Evolutionary conservation across 2,888 invertebrate species (phyloP), one percentile per base, ranked within the genome.

Genomic region (Dynastes hyllus): DNA sequence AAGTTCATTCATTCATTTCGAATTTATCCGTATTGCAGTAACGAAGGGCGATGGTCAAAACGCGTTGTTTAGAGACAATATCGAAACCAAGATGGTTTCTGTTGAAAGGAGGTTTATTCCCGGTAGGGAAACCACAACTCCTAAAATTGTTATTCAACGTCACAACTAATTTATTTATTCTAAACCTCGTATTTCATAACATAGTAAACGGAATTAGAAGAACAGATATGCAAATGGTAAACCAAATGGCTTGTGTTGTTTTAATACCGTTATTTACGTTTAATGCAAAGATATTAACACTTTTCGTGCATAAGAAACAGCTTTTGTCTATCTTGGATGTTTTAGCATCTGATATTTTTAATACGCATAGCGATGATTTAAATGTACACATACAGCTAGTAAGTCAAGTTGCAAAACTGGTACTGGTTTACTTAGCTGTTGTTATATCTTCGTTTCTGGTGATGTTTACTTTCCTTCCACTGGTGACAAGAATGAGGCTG

Each of bases 261-360:
- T 16, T 53, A 11, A 53, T 53, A 53, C 53, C 53, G 4, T 9
- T 53, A n/a, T 2, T 53, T 16, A 16, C 16, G 16, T n/a, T 53
- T 6, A 16, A 5, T 16, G 3, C 16, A 6, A 53, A 53, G 16
- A 16, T 53, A 16, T 16, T 53, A n/a, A n/a, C 53, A 53, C 16
- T 53, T 53, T 3, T 16, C 16, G n/a, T 53, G 53, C 13, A 53
- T 16, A 61, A 32, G 22, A 50, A 8, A 13, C n/a, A 32, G 1
- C 55, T 79, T 55, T 16, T 66, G 2, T 37, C 27, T 1, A 32
- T 79, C 22, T 22, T 79, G 22, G 66, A 76, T 22, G 11, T 40
- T 16, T 22, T 79, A 40, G 55, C 76, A 51, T 22, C 32, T 9
- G 58, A 75, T 37, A 9, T 65, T 11, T 79, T 79, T 40, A 58